Evolutionary conservation across 2,113 vertebrate genomes (phyloP).

Genomic region (Phyllostomus hastatus): DNA sequence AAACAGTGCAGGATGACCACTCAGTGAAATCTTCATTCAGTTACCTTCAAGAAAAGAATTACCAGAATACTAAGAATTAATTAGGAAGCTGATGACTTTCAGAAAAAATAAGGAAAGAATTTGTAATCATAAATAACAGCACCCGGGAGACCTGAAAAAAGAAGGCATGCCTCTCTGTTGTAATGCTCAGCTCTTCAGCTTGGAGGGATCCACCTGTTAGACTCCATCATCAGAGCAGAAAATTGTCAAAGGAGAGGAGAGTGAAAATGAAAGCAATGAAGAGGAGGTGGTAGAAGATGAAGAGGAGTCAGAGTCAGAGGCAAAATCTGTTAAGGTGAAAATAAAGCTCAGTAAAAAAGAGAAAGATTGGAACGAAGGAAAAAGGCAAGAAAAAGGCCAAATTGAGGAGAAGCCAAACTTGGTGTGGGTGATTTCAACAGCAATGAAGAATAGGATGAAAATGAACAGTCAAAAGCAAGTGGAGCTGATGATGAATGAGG

Average conservation of each 20-base stretch:
- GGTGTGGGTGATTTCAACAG: background rate
- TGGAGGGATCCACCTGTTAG: conserved; percentile 98
- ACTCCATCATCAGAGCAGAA: conserved; percentile 97
- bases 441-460: background rate
- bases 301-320: conserved; percentile 90
- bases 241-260: conserved; percentile 96
- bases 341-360: background rate
- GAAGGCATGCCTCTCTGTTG: conserved; percentile 95
- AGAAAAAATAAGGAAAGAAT: conserved; percentile 88
- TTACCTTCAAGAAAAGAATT: too few species aligned
- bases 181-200: conserved; percentile 97
- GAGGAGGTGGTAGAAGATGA: conserved; percentile 91
- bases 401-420: background rate
- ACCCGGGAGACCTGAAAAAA: conserved; percentile 92
- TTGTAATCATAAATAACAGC: conserved; percentile 95
- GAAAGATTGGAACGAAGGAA: background rate
- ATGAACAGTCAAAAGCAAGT: conserved; percentile 92
- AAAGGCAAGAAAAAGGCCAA: background rate
- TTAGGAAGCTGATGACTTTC: too few species aligned
- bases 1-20: conserved; percentile 32
- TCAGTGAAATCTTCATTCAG: too few species aligned
- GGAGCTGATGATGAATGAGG: conserved; percentile 91
- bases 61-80: too few species aligned
- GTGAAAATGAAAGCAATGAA: conserved; percentile 91
- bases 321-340: background rate